Conservation (phyloP, 1,140 invertebrate genomes). For the Magallana ariakensis region DNA sequence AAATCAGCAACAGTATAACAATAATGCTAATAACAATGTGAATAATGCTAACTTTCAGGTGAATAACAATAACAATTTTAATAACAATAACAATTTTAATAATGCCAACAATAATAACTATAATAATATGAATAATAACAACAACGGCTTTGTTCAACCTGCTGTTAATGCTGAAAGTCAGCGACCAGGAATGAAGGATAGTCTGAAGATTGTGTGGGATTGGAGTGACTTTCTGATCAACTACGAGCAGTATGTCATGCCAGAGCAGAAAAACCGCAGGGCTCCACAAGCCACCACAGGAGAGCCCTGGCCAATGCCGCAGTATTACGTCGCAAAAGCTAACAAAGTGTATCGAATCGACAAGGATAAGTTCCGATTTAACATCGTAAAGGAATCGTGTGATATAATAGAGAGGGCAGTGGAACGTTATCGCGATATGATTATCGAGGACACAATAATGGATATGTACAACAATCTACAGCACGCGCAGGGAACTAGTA, state of each 20-base stretch:
- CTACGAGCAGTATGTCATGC: conserved; percentile 73
- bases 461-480: conserved; percentile 75
- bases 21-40: conserved; percentile 28
- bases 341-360: conserved; percentile 68
- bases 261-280: conserved; percentile 74
- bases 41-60: background rate
- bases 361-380: conserved; percentile 68
- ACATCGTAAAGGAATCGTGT: conserved; percentile 79
- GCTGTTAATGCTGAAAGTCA: background rate
- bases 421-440: conserved; percentile 81
- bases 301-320: conserved; percentile 77
- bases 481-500: conserved; percentile 71
- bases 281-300: conserved; percentile 73
- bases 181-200: conserved; percentile 48
- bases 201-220: conserved; percentile 72
- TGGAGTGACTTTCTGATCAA: conserved; percentile 75
- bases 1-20: background rate
- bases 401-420: conserved; percentile 83
- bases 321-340: conserved; percentile 74
- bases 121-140: background rate
- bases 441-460: conserved; percentile 75
- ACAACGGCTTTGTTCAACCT: conserved; percentile 20
- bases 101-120: background rate
- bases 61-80: conserved; percentile 29
- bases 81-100: conserved; percentile 5